Evolutionary conservation across 2,797 vertebrate genomes (phyloP), one percentile per base, ranked within the genome.

Genomic region (Neopelma chrysocephalum): DNA sequence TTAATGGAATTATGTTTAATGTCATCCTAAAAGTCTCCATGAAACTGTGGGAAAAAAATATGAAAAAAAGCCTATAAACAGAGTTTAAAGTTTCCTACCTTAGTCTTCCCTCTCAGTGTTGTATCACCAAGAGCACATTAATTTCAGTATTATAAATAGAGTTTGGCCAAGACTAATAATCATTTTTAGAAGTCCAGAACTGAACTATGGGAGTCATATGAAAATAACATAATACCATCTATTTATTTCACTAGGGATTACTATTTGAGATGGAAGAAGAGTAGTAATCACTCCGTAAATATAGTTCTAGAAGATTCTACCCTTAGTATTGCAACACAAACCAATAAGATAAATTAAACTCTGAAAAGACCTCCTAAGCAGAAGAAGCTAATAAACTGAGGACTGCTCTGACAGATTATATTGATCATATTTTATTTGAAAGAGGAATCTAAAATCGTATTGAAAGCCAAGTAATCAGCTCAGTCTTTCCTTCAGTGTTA

Each of bases 371-470:
- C 58, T 88, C 57, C 70, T 83, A 76, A 25, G 56, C 54, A 96
- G 87, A 90, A 87, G 91, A 95, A 90, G 80, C 68, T 93, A 96
- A 96, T 96, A 96, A 95, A 86, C 43, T 69, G 56, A 76, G 71
- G 81, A 40, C 78, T 29, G 7, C 31, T 89, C 7, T 27, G 75
- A 95, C 77, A 56, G 81, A 51, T 51, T 71, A 32, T 89, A 96
- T 96, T 17, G 90, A 96, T 89, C 57, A 64, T 20, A n/a, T 91
- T 94, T 97, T 93, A 94, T 93, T 91, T 95, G 88, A 97, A 95
- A 60, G 65, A 93, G 51, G 50, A 80, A 81, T 16, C 65, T 89
- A 32, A 90, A 93, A 93, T 90, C 92, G 65, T 81, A 8, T 38
- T 87, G 38, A 50, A 96, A 72, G 27, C 50, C 50, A 12, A 61